Base-by-base conservation (phyloP, 2,888 invertebrate species). In the Melanostoma mellinum region DNA sequence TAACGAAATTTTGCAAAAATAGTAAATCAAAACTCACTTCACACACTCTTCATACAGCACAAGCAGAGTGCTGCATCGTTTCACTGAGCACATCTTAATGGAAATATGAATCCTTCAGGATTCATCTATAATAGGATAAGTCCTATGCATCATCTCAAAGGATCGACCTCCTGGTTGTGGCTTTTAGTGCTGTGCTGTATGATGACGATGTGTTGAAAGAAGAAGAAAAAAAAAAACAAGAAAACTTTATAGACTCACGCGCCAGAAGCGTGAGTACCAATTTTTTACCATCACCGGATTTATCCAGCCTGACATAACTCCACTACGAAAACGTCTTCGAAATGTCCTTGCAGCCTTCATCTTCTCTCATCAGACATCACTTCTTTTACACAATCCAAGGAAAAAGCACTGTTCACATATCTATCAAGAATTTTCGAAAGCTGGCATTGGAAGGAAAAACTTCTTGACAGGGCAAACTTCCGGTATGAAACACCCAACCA, bases 81-180 rank as follows among this genome's bases (percentile, higher is more conserved):
- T 60, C 44, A 61, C 68, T 61, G 77, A 77, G 58, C 67, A 68
- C 69, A 55, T 75, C 74, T n/a, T 84, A 79, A 84, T 84, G 84
- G 84, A 84, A 79, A 75, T 78, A 79, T 84, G 79, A 84, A 84
- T 84, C 84, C 79, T 55, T 40, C 65, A 73, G 73, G 78, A 82
- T 53, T 58, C 67, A 79, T 79, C 79, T 44, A 79, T 84, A 84
- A 84, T 84, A 79, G 69, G 69, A 79, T 84, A 84, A 84, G 65
- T 63, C 68, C 38, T 68, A 63, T 69, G 78, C 73, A 63, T 52
- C 77, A 73, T 69, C 69, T 63, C 73, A 55, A 58, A 9, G 53
- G 69, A 77, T 63, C 63, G 46, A 44, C 52, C 56, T 52, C 38
- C 48, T 53, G n/a, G 1, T 4, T 33, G 52, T 40, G 75, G 69